Percentiles rank a stretch among this genome's conserved stretches.
Conservation (phyloP, 2,797 vertebrate species). For the Gephyroberyx darwinii region DNA sequence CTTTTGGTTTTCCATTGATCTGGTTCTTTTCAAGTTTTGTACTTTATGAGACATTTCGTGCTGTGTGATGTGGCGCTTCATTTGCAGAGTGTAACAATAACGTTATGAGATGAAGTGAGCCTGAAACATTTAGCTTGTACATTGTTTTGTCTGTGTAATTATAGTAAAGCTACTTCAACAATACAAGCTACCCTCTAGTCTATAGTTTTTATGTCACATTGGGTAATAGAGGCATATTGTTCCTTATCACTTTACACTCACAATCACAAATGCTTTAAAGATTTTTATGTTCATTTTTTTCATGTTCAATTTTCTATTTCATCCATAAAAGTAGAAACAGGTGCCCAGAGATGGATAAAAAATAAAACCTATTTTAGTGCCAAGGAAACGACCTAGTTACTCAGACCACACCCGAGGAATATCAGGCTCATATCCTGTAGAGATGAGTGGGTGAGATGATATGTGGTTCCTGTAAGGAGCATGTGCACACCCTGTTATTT, state of each 20-base stretch:
- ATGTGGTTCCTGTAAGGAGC: background rate
- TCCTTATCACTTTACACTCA: background rate
- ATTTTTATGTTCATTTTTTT: too few species aligned
- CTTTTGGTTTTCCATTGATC: slow-evolving; percentile 68
- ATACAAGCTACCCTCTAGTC: slow-evolving; percentile 9
- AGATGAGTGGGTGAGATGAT: background rate
- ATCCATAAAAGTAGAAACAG: background rate
- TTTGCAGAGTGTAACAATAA: slow-evolving; percentile 68
- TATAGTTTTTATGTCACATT: background rate
- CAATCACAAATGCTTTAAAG: background rate
- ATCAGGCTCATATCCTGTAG: too few species aligned
- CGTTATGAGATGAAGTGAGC: slow-evolving; percentile 59
- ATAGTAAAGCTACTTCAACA: slow-evolving; percentile 82
- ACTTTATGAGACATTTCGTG: slow-evolving; percentile 70
- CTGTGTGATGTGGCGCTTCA: slow-evolving; percentile 67
- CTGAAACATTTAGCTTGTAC: slow-evolving; percentile 77
- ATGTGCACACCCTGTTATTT: background rate
- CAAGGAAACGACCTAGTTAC: background rate
- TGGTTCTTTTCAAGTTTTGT: slow-evolving; percentile 76
- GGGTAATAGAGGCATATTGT: background rate
- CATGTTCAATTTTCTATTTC: background rate
- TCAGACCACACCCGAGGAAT: slow-evolving; percentile 9
- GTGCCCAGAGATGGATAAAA: background rate
- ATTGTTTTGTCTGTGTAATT: slow-evolving; percentile 82
- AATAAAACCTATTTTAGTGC: background rate